Evolutionary conservation across 2,797 vertebrate species (phyloP).

Genomic region (Argyrosomus regius): DNA sequence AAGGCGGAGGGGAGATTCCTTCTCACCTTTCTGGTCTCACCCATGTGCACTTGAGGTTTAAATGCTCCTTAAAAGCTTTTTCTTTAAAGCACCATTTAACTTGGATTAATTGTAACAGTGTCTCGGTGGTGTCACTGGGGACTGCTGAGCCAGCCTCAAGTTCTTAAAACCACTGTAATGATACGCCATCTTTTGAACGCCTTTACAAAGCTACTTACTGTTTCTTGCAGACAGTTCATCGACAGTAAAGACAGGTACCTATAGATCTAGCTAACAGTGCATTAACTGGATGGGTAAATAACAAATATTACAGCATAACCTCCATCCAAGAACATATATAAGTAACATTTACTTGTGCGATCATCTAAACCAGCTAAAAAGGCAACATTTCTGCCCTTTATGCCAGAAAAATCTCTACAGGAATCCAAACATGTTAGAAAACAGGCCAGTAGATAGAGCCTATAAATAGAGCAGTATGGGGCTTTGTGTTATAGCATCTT

Average conservation of each 20-base stretch:
- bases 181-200: conserved; percentile 21
- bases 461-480: conserved; percentile 65
- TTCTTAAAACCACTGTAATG: conserved; percentile 47
- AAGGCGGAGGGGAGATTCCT: conserved; percentile 47
- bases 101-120: conserved; percentile 58
- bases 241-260: background rate
- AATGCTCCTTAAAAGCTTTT: conserved; percentile 60
- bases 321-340: background rate
- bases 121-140: conserved; percentile 25
- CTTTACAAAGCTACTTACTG: background rate
- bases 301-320: background rate
- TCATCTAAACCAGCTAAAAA: conserved; percentile 7
- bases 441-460: conserved; percentile 36
- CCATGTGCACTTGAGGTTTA: conserved; percentile 37
- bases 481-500: conserved; percentile 50
- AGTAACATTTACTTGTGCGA: background rate
- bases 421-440: conserved; percentile 44
- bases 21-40: conserved; percentile 63
- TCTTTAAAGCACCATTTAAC: conserved; percentile 53
- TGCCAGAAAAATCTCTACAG: conserved; percentile 18
- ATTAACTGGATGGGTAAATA: background rate
- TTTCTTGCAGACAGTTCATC: background rate
- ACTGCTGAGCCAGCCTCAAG: conserved; percentile 27
- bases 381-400: conserved; percentile 18
- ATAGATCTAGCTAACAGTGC: background rate